Evolutionary conservation across 1,140 invertebrate species (phyloP).

Genomic region (Fopius arisanus): DNA sequence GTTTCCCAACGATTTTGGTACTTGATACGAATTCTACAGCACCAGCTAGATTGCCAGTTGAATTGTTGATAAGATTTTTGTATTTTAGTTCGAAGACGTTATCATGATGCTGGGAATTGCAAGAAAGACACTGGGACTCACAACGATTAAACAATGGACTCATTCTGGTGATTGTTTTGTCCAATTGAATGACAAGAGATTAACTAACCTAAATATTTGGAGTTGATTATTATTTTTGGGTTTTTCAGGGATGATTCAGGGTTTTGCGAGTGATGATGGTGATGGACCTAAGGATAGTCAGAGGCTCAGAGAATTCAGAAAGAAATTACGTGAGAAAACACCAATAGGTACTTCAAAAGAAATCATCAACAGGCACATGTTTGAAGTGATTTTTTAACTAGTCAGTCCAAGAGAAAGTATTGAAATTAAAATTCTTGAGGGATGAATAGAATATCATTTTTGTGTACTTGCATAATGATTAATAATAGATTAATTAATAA

Average conservation of each 20-base stretch:
- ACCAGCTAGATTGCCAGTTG: no score
- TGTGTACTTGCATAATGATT: no score
- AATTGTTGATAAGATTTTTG: neutral
- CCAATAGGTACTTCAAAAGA: slow-evolving; percentile 52
- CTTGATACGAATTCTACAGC: no score
- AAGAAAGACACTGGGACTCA: neutral
- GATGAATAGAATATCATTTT: no score
- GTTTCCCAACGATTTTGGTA: no score
- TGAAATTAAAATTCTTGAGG: no score
- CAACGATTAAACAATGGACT: neutral
- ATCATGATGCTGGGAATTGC: neutral
- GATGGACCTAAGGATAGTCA: slow-evolving; percentile 45
- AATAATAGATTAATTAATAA: neutral
- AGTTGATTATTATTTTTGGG: neutral
- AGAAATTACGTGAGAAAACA: slow-evolving; percentile 58
- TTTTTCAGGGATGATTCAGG: slow-evolving; percentile 36
- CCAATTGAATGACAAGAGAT: neutral
- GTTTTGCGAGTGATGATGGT: slow-evolving; percentile 40
- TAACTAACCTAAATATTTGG: neutral
- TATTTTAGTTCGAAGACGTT: neutral
- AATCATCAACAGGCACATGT: neutral
- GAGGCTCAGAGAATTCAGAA: slow-evolving; percentile 57
- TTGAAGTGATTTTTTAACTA: no score
- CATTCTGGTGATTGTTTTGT: slow-evolving; percentile 25
- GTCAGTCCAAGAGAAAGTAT: no score